phyloP scores from a whole-genome alignment of 2,797 vertebrate species.

The Coregonus suidteri region DNA sequence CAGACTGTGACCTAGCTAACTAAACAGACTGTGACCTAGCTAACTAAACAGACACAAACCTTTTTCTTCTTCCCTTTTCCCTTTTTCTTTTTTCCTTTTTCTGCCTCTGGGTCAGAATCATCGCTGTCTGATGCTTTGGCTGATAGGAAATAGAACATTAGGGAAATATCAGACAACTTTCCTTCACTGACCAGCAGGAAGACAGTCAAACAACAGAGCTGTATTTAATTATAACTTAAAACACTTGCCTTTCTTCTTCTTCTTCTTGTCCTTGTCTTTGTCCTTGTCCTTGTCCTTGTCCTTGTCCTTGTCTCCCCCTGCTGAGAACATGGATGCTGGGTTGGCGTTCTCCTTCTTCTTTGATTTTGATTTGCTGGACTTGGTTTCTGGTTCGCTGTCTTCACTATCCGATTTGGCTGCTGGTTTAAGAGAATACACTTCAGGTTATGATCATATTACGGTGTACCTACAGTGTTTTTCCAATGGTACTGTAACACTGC shows the following conservation, averaged over 20 bases:
- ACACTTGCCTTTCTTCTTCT: slow-evolving; percentile 85
- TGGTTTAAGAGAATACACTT: slow-evolving; percentile 24
- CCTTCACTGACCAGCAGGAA: background rate
- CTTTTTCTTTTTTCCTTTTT: slow-evolving; percentile 86
- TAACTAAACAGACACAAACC: slow-evolving; percentile 46
- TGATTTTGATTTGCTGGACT: slow-evolving; percentile 72
- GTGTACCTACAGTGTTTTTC: background rate
- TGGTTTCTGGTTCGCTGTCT: slow-evolving; percentile 74
- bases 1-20: background rate
- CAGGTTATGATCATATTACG: background rate
- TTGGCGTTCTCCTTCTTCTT: slow-evolving; percentile 78
- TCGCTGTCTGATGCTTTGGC: slow-evolving; percentile 80
- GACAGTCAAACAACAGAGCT: background rate
- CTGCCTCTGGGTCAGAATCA: slow-evolving; percentile 69
- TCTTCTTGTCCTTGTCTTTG: slow-evolving; percentile 56
- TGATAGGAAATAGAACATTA: slow-evolving; percentile 15
- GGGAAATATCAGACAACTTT: too few species aligned
- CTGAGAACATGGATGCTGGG: slow-evolving; percentile 79
- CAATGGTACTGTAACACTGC: background rate
- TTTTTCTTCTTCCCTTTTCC: slow-evolving; percentile 88
- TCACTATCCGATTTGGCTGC: slow-evolving; percentile 76
- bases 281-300: slow-evolving; percentile 59
- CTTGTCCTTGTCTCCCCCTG: slow-evolving; percentile 69
- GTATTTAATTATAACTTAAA: background rate
- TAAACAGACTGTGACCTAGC: background rate